Evolutionary conservation across 2,888 invertebrate genomes (phyloP), one percentile per base, ranked within the genome.

Genomic region (Lomographa bimaculata): DNA sequence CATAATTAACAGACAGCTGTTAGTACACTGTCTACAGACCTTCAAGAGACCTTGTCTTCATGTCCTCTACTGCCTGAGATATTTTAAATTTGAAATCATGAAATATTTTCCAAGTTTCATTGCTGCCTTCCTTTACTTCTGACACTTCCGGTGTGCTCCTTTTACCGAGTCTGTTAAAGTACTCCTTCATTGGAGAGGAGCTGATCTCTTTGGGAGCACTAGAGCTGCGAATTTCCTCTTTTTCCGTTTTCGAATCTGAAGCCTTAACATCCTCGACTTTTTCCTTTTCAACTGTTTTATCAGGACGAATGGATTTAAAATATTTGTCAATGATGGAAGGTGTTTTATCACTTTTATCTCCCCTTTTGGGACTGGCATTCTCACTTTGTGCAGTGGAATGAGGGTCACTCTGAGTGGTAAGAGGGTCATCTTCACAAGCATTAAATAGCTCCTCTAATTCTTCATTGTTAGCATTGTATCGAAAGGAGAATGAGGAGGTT

Each of bases 401-500:
- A 16, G 74, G 74, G 5, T 91, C 89, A 60, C 70, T 64, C 38
- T 89, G 90, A 0, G 90, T 87, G 5, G 90, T 84, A 0, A 84
- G 79, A 5, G 79, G 83, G 50, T 90, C 90, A 65, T 91, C 91
- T 19, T 92, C 92, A 63, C 93, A 93, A 26, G 90, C 90, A 33
- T 90, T 90, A 59, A 90, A 92, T 5, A 94, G 64, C 62, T 94
- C 94, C 59, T 94, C 94, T 34, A 94, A 70, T 71, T 94, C 93
- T 60, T 94, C 94, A 64, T 93, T 94, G 57, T 93, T 94, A n/a
- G 94, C 93, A 82, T 93, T 93, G 62, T 94, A 95, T 62, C 93
- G 92, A 58, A 94, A 93, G 3, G 93, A 90, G 37, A 92, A 75
- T 14, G 90, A 81, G 24, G 91, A 71, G 48, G 76, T 85, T 39